Evolutionary conservation across 2,888 invertebrate species (phyloP).

Genomic region (Biston stratarius): DNA sequence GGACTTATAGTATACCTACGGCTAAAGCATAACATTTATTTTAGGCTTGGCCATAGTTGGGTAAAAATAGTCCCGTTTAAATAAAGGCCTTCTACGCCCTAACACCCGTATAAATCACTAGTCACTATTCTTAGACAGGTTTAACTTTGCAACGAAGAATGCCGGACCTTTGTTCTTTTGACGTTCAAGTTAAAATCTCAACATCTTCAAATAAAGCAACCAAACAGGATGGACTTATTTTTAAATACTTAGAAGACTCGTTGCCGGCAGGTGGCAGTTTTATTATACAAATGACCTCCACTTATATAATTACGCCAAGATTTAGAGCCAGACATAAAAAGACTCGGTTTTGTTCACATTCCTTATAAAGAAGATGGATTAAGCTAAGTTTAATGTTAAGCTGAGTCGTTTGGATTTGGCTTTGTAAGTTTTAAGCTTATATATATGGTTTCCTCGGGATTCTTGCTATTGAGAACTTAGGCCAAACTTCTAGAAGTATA

Average conservation of each 20-base stretch:
- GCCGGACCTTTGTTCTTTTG: neutral
- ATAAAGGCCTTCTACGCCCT: neutral
- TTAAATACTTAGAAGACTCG: conserved; percentile 7
- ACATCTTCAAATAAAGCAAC: conserved; percentile 11
- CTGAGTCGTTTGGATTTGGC: neutral
- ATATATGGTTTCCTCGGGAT: too few relatives aligned
- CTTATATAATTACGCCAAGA: conserved; percentile 8
- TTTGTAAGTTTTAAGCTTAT: too few relatives aligned
- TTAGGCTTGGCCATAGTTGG: too few relatives aligned
- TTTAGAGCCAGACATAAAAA: conserved; percentile 21
- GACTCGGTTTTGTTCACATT: conserved; percentile 9
- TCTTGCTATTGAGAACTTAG: neutral
- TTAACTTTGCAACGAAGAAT: neutral
- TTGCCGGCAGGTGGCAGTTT: conserved; percentile 18
- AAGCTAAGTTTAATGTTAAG: neutral
- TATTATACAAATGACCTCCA: conserved; percentile 27
- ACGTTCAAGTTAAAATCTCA: neutral
- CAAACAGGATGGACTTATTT: conserved; percentile 22
- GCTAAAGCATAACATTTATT: too few relatives aligned
- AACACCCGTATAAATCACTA: neutral
- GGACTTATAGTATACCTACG: too few relatives aligned
- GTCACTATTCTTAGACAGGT: neutral
- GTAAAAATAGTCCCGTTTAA: too few relatives aligned
- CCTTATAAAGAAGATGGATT: conserved; percentile 15
- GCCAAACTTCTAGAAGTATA: neutral